Base-by-base conservation (phyloP, 2,888 invertebrate genomes). In the Harpagoxenus sublaevis region DNA sequence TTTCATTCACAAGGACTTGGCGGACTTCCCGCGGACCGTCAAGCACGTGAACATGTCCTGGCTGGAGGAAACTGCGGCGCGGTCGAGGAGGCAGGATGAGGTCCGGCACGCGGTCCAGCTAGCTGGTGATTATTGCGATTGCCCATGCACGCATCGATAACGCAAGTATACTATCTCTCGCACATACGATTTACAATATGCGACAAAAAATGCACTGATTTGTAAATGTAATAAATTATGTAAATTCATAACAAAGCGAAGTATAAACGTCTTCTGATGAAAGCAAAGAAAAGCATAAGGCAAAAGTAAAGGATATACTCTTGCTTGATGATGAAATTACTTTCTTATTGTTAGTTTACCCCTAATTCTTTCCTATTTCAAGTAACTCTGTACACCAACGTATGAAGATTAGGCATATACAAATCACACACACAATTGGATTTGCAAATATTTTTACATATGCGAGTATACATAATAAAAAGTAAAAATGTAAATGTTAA, bases 41-140 rank as follows among this genome's bases (percentile, higher is more conserved):
- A 91, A 92, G 18, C 95, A 94, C 84, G 94, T 95, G n/a, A 91
- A 85, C 42, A 87, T 92, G 53, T 92, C 92, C 9, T 95, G 95
- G 95, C 18, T 95, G 48, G 92, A 94, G 0, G 85, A 85, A 28
- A 89, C 89, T 0, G 91, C 84, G 4, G 63, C 86, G 2, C 74
- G 66, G 10, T 89, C 89, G 1, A 84, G 86, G 66, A 85, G 88
- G 42, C 89, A 89, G 35, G 86, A 92, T 4, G 60, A 88, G 31
- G 81, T 82, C 31, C 73, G 79, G 0, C 89, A 93, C 63, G 94
- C 93, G 9, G 93, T 95, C 2, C 88, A 87, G 79, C 81, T 94
- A 45, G 63, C 83, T 2, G 90, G 89, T 4, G 91, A 87, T 85
- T 94, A 94, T 77, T 95, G 94, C 65, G 70, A 85, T 12, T 95